A percentile compares a stretch with the other conserved stretches of the same genome.
phyloP scores from a whole-genome alignment of 30 jellyfish, hydroid and myxozoan species.

The Nemopilema nomurai region DNA sequence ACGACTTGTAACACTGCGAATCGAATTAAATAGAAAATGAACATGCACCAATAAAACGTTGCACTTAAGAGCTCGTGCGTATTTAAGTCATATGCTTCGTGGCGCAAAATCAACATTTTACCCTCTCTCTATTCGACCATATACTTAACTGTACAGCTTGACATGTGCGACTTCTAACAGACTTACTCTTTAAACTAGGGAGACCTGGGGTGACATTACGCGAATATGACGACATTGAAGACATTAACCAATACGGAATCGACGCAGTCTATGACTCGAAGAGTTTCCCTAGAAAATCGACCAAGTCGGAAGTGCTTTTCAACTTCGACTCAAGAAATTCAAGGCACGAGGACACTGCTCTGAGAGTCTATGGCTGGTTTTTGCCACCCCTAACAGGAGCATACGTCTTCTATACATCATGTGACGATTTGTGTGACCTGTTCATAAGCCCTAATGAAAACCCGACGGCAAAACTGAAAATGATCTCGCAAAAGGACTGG shows the following conservation, averaged over 20 bases:
- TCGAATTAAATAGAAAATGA: too few species aligned
- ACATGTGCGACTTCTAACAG: not conserved
- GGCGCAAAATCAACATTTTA: too few species aligned
- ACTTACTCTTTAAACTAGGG: too few species aligned
- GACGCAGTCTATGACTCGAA: slow-evolving; percentile 81
- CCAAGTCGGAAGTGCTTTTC: slow-evolving; percentile 69
- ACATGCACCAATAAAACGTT: too few species aligned
- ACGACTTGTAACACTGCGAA: too few species aligned
- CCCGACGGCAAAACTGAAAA: slow-evolving; percentile 79
- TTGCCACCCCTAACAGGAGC: slow-evolving; percentile 96
- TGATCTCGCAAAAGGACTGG: slow-evolving; percentile 92
- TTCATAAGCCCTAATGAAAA: slow-evolving; percentile 86
- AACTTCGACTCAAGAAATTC: slow-evolving; percentile 83
- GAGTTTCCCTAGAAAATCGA: slow-evolving; percentile 79
- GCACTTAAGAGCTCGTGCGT: too few species aligned
- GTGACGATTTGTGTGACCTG: slow-evolving; percentile 94
- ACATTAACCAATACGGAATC: slow-evolving; percentile 60
- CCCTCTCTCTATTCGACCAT: too few species aligned
- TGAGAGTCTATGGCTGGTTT: slow-evolving; percentile 92
- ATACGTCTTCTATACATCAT: slow-evolving; percentile 85
- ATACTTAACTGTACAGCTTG: not conserved
- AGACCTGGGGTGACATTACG: slow-evolving; percentile 89
- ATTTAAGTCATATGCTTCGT: too few species aligned
- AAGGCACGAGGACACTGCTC: slow-evolving; percentile 68
- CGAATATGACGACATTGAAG: slow-evolving; percentile 71